Evolutionary conservation across 2,888 invertebrate genomes (phyloP).

Genomic region (Cancer borealis): DNA sequence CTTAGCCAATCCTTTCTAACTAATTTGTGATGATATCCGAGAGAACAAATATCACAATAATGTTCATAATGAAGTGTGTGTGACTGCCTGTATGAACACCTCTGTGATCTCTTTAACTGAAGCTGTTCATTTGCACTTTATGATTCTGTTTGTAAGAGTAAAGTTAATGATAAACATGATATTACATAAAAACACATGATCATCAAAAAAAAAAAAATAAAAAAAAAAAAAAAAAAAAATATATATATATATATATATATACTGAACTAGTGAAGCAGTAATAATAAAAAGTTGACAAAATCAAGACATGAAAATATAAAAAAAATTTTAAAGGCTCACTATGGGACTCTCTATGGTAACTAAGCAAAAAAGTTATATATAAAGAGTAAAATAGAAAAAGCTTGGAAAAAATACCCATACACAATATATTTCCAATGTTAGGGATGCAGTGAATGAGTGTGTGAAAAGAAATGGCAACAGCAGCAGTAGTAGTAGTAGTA

Average conservation of each 20-base stretch:
- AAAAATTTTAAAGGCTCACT: not conserved
- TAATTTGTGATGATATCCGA: no score
- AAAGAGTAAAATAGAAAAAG: not conserved
- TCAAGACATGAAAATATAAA: not conserved
- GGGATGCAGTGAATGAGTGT: not conserved
- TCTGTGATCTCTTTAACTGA: no score
- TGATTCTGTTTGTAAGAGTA: no score
- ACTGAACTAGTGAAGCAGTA: not conserved
- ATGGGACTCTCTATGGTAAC: not conserved
- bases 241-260: no score
- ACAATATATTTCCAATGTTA: not conserved
- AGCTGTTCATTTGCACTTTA: no score
- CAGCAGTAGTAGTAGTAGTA: not conserved
- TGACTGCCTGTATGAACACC: no score
- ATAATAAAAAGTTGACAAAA: not conserved
- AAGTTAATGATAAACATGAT: no score
- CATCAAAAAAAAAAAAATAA: not conserved
- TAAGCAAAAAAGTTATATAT: not conserved
- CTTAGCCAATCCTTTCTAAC: no score
- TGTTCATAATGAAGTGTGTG: no score
- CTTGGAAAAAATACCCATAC: not conserved
- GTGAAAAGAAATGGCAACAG: not conserved
- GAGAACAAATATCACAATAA: no score
- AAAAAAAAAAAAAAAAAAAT: not conserved
- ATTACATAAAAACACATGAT: no score